Evolutionary conservation across 2,797 vertebrate genomes (phyloP), one percentile per base, ranked within the genome.

Genomic region (Paramormyrops hopkinsi): DNA sequence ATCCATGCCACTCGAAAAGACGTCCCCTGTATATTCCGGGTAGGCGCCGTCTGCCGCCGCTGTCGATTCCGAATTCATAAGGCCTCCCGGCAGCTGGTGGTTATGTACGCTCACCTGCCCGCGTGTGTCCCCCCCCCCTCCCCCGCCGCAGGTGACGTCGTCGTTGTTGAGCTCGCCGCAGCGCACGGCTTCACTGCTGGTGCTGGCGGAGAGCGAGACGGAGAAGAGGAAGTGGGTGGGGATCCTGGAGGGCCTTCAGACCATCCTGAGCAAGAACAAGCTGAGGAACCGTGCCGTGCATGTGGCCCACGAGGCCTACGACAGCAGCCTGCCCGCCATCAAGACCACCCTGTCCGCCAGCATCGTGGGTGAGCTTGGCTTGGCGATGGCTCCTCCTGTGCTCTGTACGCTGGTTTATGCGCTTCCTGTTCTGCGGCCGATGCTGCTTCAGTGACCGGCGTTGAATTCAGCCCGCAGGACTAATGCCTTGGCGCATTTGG

Each of bases 201-300:
- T 99, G 62, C 95, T 99, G 93, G 98, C 98, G 0, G 98, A 99
- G 94, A 99, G 96, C 1, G 98, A 99, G 92, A 95, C 94, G 0
- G 98, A 99, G 91, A 99, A 99, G 95, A 96, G 95, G 92, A 99
- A 97, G 93, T 99, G 98, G 98, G 97, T 99, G 84, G 96, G 98
- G 88, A 97, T 99, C 91, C 94, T 99, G 69, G 98, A 99, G 92
- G 96, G 98, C 6, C 94, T 99, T 88, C 97, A 98, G 94, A 96
- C 93, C 90, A 97, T 99, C 93, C 94, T 99, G 89, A 96, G 96
- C 90, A 98, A 99, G 95, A 99, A 99, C 95, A 95, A 93, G 50
- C 95, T 99, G 91, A 96, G 92, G 93, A 97, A 95, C 94, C 96
- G 94, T 41, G 94, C 95, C 12, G 97, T 99, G 85, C 98, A 99